These are phyloP conservation scores for Drosophila neotestacea DNA, from an alignment of 2,888 invertebrate genomes.

Conservation along the genomic window DNA sequence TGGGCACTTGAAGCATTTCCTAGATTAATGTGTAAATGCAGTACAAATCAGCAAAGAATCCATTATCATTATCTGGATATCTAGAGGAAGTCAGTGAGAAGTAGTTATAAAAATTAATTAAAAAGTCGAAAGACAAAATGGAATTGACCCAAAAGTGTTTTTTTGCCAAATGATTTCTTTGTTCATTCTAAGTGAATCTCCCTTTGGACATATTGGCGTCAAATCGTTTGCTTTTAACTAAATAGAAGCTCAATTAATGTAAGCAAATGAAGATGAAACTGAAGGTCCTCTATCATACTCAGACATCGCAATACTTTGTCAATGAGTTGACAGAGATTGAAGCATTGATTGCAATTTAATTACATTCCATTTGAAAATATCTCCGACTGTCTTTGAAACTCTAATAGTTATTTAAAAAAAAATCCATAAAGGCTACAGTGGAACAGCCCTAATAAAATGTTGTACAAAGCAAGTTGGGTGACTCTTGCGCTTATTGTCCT, in stretches of 20 bases:
- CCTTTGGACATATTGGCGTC: conserved; percentile 4
- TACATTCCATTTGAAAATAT: not conserved
- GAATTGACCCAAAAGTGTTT: conserved; percentile 58
- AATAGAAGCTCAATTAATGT: conserved; percentile 70
- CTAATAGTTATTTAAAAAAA: not conserved
- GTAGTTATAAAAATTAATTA: conserved; percentile 66
- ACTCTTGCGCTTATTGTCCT: no score
- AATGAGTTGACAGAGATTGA: conserved; percentile 8
- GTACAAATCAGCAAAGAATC: conserved; percentile 45
- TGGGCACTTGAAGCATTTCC: conserved; percentile 50
- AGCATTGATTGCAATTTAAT: not conserved
- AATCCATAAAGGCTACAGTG: no score
- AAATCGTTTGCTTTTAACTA: conserved; percentile 42
- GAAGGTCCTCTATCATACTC: conserved; percentile 32
- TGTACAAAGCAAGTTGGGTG: no score
- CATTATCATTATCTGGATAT: conserved; percentile 6
- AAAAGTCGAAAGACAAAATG: conserved; percentile 51
- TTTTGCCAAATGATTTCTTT: conserved; percentile 50
- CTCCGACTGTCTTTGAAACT: not conserved
- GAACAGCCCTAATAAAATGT: no score
- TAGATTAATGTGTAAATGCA: conserved; percentile 67
- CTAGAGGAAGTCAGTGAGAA: conserved; percentile 2
- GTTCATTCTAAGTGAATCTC: conserved; percentile 41
- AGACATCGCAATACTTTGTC: conserved; percentile 18
- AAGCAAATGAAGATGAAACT: conserved; percentile 62